phyloP scores from a whole-genome alignment of 2,797 vertebrate genomes.

The Simalia tracyae region DNA sequence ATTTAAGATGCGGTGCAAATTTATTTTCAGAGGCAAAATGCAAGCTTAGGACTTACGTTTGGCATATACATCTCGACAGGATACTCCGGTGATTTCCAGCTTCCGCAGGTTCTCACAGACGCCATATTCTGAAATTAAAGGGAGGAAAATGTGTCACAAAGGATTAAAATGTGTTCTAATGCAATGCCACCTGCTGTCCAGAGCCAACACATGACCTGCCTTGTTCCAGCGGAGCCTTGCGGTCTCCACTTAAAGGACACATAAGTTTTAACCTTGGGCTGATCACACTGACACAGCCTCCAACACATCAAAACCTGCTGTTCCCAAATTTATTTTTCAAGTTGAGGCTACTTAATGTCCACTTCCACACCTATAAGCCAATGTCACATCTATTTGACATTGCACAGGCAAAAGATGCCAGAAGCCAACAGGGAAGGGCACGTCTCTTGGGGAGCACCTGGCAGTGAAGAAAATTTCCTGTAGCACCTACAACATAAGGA shows the following conservation, averaged over 20 bases:
- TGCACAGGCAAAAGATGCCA: neutral
- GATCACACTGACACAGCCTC: too few relatives aligned
- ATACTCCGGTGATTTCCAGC: constrained; percentile 87
- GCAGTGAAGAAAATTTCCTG: neutral
- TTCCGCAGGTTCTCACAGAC: constrained; percentile 90
- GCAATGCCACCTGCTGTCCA: neutral
- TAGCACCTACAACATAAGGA: neutral
- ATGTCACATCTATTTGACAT: neutral
- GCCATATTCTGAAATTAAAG: constrained; percentile 85
- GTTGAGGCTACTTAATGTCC: neutral
- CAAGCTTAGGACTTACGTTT: constrained; percentile 85
- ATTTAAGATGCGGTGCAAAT: neutral
- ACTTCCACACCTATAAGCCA: neutral
- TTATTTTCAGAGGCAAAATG: fast-evolving
- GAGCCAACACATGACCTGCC: too few relatives aligned
- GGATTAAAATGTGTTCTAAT: neutral
- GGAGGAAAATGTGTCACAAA: neutral
- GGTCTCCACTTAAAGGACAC: neutral
- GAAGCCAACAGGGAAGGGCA: neutral
- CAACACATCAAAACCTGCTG: neutral
- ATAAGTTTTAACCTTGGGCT: neutral
- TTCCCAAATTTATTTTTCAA: neutral
- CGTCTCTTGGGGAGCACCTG: neutral
- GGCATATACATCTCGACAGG: constrained; percentile 90
- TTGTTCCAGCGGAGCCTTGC: neutral